Evolutionary conservation across 2,113 vertebrate species (phyloP).

Genomic region (Budorcas taxicolor): DNA sequence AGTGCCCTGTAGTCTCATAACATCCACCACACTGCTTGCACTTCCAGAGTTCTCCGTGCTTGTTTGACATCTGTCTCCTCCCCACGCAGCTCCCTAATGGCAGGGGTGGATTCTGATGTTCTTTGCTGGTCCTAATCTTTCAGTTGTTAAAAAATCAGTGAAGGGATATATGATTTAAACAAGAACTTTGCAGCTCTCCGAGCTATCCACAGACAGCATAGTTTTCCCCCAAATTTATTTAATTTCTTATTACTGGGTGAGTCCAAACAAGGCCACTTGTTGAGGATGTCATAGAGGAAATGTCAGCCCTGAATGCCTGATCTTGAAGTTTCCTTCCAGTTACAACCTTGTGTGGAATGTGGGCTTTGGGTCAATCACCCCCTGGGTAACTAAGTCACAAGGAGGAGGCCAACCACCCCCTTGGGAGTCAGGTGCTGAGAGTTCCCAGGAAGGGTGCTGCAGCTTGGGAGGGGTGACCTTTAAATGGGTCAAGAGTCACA

Average conservation of each 20-base stretch:
- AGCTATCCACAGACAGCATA: background rate
- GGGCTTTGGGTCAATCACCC: conserved; percentile 46
- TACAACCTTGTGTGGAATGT: conserved; percentile 50
- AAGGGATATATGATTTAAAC: background rate
- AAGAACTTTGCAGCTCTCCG: background rate
- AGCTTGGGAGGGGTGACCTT: conserved; percentile 44
- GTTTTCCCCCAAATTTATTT: background rate
- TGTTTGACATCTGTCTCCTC: background rate
- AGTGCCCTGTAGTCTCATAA: background rate
- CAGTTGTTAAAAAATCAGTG: background rate
- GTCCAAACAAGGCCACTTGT: background rate
- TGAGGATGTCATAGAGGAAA: background rate
- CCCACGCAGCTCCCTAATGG: background rate
- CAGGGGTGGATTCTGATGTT: background rate
- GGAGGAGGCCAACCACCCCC: conserved; percentile 33
- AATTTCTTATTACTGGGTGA: background rate
- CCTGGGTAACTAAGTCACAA: conserved; percentile 58
- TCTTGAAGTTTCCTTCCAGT: conserved; percentile 30
- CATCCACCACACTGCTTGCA: no score
- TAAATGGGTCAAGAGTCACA: conserved; percentile 63
- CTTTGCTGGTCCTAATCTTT: background rate
- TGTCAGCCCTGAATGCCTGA: background rate
- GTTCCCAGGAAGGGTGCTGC: conserved; percentile 45
- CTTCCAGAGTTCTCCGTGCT: background rate
- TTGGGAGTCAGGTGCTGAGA: conserved; percentile 63